Base-by-base conservation (phyloP, 2,888 invertebrate genomes). In the Leucoma salicis region DNA sequence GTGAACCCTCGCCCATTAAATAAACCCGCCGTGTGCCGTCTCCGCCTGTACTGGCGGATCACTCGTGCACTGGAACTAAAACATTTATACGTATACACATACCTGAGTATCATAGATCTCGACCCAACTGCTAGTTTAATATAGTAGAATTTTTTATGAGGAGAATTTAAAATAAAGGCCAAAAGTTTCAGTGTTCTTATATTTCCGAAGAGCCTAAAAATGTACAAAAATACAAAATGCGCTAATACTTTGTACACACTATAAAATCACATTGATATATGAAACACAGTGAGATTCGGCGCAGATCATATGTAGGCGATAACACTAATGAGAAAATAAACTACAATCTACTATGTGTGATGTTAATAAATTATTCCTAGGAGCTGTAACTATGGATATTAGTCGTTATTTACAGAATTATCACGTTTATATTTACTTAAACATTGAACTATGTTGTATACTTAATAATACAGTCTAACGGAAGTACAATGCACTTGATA, bases 141-240 rank as follows among this genome's bases (percentile, higher is more conserved):
- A n/a, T n/a, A n/a, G n/a, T n/a, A n/a, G n/a, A n/a, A n/a, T n/a
- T n/a, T n/a, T n/a, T n/a, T n/a, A n/a, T n/a, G 11, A 3, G 15
- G 8, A 25, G 2, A n/a, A n/a, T 27, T 27, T 4, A 7, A 46
- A 46, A 48, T 21, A 45, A 65, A 68, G 43, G 36, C 57, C 47
- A 48, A 42, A 39, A 47, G 7, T 6, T 40, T 34, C 35, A 33
- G 39, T 60, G 58, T 52, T 63, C 49, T 60, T 59, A 38, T 82
- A 83, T 79, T 83, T n/a, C n/a, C n/a, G 81, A 82, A 82, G 82
- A 82, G 79, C 78, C 80, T 77, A 76, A 73, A 74, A 78, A 78
- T 80, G 73, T 81, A 80, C 72, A 82, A 84, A 81, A 81, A 75
- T 82, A 82, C 65, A 77, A 82, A 82, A 79, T 67, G 55, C 55